Conservation (phyloP, 1,140 invertebrate species). For the Hypsibius dujardini region DNA sequence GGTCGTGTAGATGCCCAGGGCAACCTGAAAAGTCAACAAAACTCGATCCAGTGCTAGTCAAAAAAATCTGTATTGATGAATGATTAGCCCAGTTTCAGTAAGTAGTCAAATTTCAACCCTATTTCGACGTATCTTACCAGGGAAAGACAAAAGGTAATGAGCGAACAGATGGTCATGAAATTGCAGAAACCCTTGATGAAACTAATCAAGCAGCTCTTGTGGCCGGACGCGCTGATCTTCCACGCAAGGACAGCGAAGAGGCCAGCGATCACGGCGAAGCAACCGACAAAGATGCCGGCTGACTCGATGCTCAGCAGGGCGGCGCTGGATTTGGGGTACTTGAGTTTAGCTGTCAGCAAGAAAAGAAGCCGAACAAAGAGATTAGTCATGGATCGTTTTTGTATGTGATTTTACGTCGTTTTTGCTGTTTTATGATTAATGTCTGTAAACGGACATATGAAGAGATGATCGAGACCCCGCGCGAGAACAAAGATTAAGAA, state of each 20-base stretch:
- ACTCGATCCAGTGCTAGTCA: too few species aligned
- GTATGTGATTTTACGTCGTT: too few species aligned
- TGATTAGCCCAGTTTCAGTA: too few species aligned
- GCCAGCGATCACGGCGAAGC: neutral
- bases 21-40: too few species aligned
- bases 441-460: too few species aligned
- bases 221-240: conserved; percentile 12
- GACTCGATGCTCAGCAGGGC: neutral
- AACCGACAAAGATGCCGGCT: conserved; percentile 8
- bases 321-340: conserved; percentile 5
- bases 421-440: too few species aligned
- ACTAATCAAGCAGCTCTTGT: neutral
- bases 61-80: too few species aligned
- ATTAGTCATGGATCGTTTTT: neutral
- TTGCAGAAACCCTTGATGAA: neutral
- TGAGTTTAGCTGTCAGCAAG: neutral
- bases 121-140: neutral
- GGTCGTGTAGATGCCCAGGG: neutral
- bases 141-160: neutral
- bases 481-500: too few species aligned
- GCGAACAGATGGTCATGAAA: neutral
- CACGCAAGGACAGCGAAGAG: neutral
- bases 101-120: too few species aligned
- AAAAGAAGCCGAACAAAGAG: neutral
- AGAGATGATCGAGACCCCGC: too few species aligned